Conservation (phyloP, 1,140 invertebrate species). For the Homalodisca vitripennis region DNA sequence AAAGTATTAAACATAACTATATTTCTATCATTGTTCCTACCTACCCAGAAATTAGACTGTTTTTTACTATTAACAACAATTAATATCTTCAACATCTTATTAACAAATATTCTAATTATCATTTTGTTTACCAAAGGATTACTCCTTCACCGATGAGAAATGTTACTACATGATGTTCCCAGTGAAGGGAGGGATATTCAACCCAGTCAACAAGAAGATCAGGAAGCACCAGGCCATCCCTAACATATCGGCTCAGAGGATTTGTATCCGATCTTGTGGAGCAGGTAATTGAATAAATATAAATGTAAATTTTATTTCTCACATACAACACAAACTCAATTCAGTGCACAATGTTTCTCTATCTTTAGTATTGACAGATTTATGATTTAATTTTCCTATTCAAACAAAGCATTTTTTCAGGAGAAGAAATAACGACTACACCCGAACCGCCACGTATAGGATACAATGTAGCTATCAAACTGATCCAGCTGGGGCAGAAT, state of each 20-base stretch:
- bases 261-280: conserved; percentile 81
- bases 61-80: too few species aligned
- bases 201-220: conserved; percentile 82
- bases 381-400: not conserved
- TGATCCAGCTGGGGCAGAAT: conserved; percentile 73
- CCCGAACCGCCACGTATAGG: conserved; percentile 59
- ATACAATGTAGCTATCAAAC: conserved; percentile 71
- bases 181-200: conserved; percentile 77
- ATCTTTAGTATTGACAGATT: not conserved
- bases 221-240: conserved; percentile 77
- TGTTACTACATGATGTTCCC: conserved; percentile 90
- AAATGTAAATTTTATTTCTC: too few species aligned
- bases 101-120: too few species aligned
- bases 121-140: conserved; percentile 57
- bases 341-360: not conserved
- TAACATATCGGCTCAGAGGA: conserved; percentile 69
- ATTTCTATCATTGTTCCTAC: too few species aligned
- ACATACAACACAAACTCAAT: too few species aligned
- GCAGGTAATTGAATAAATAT: conserved; percentile 56
- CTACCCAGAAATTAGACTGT: too few species aligned
- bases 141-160: conserved; percentile 77
- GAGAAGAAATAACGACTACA: conserved; percentile 42
- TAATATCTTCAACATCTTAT: too few species aligned
- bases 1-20: too few species aligned
- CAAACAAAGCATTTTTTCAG: conserved; percentile 30